Conservation (phyloP, 2,888 invertebrate species). For the Podabrus alpinus region DNA sequence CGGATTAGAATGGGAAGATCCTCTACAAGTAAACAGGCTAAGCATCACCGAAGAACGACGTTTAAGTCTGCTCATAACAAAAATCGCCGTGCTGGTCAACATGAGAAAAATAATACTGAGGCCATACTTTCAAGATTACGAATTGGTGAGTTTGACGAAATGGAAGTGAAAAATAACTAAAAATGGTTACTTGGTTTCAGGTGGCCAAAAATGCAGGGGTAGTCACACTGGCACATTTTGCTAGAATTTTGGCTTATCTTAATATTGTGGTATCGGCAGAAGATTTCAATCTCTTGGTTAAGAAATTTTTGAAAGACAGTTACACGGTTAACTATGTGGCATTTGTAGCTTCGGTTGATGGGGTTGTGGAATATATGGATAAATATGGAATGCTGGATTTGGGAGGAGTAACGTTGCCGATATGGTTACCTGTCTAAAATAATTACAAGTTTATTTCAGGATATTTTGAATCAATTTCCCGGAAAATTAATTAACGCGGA, state of each 20-base stretch:
- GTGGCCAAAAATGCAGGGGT: constrained; percentile 75
- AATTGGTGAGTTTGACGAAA: constrained; percentile 56
- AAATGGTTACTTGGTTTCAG: constrained; percentile 52
- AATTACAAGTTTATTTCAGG: constrained; percentile 45
- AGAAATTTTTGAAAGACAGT: constrained; percentile 75
- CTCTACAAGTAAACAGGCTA: constrained; percentile 67
- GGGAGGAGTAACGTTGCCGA: constrained; percentile 58
- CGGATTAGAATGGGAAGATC: constrained; percentile 72
- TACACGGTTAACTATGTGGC: constrained; percentile 80
- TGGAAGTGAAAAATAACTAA: not conserved
- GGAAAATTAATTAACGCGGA: constrained; percentile 69
- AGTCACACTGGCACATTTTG: constrained; percentile 78
- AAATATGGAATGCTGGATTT: constrained; percentile 58
- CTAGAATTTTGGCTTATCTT: constrained; percentile 72
- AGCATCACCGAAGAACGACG: constrained; percentile 69
- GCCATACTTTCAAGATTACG: constrained; percentile 78
- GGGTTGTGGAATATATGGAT: constrained; percentile 65
- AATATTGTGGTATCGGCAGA: constrained; percentile 70
- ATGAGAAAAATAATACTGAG: constrained; percentile 66
- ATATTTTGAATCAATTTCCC: constrained; percentile 63
- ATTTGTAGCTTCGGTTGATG: constrained; percentile 70
- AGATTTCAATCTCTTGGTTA: constrained; percentile 74
- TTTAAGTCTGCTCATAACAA: constrained; percentile 71
- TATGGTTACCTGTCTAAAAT: not conserved
- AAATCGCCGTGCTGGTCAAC: constrained; percentile 67